A percentile compares a stretch with the other conserved stretches of the same genome.
phyloP scores from a whole-genome alignment of 1,140 invertebrate genomes.

The Armadillidium nasatum region DNA sequence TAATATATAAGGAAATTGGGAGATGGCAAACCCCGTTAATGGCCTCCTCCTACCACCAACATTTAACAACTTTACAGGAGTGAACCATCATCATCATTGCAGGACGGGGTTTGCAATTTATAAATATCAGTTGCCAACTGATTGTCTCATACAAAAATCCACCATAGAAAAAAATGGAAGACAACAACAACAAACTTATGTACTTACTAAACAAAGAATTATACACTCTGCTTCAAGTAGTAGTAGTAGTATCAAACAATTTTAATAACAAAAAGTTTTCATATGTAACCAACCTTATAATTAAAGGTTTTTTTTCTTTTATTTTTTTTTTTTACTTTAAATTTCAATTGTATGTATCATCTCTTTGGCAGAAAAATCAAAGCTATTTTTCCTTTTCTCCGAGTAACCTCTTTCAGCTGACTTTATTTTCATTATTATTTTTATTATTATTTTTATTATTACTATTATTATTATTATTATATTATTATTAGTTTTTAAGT shows the following conservation, averaged over 20 bases:
- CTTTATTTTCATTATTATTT: not conserved
- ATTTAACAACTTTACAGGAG: not conserved
- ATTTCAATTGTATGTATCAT: too few relatives aligned
- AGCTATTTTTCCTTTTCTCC: too few relatives aligned
- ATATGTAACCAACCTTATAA: not conserved
- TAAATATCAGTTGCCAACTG: not conserved
- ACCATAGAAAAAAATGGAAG: conserved; percentile 3
- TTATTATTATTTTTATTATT: too few relatives aligned
- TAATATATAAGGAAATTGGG: too few relatives aligned
- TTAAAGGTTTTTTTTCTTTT: not conserved
- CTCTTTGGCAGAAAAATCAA: too few relatives aligned
- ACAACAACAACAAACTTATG: not conserved
- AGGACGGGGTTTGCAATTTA: not conserved
- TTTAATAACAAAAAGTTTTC: not conserved
- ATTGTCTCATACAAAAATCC: conserved; percentile 2
- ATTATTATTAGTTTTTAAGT: too few relatives aligned
- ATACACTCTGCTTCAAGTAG: not conserved
- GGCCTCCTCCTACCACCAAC: not conserved
- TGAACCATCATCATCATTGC: not conserved
- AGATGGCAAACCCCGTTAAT: not conserved
- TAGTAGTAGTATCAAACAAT: not conserved
- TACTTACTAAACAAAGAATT: not conserved
- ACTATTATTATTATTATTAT: not conserved
- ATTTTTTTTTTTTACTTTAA: not conserved
- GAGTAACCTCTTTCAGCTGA: not conserved